Conservation (phyloP, 1,140 invertebrate species). For the Gonatopus flavifemur region DNA sequence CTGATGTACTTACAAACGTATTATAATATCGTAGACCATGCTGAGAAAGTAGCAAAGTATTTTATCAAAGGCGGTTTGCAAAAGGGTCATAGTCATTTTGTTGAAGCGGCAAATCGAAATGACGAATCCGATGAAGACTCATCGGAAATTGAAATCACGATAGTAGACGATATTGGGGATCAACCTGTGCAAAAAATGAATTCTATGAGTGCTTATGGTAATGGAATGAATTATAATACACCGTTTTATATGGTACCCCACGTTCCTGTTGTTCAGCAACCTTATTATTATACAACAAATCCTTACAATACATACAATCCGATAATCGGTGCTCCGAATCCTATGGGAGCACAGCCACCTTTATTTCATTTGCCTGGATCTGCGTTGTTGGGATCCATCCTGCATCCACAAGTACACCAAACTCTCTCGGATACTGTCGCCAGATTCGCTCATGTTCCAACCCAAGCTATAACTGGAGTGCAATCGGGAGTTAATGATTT, state of each 20-base stretch:
- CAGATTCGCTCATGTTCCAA: too few relatives aligned
- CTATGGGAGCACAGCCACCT: neutral
- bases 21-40: conserved; percentile 22
- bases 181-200: neutral
- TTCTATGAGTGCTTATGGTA: neutral
- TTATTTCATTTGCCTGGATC: neutral
- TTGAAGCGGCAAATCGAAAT: conserved; percentile 2
- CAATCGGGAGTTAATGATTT: too few relatives aligned
- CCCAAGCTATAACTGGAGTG: too few relatives aligned
- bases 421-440: neutral
- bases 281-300: too few relatives aligned
- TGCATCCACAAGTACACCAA: neutral
- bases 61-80: conserved; percentile 37
- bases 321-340: neutral
- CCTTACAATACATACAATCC: neutral
- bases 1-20: neutral
- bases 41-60: conserved; percentile 38
- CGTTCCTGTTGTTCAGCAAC: too few relatives aligned
- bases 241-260: too few relatives aligned
- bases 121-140: conserved; percentile 5
- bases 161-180: neutral
- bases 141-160: neutral
- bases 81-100: conserved; percentile 22
- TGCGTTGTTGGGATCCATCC: neutral
- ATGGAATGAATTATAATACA: neutral